phyloP scores from a whole-genome alignment of 1,140 invertebrate genomes.

The Gonatopus flavifemur region DNA sequence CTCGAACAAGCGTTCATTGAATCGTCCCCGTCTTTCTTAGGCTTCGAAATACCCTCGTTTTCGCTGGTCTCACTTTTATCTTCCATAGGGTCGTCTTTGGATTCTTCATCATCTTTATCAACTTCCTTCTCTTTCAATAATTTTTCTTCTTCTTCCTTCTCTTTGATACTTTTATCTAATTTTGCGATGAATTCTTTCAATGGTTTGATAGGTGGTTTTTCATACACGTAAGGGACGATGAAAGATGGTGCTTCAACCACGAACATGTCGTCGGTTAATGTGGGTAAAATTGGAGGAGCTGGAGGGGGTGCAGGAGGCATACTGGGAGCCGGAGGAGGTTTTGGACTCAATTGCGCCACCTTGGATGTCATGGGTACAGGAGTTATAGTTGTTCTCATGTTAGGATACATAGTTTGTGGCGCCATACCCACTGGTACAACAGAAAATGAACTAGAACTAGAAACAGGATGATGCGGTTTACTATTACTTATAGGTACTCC shows the following conservation, averaged over 20 bases:
- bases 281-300: constrained; percentile 66
- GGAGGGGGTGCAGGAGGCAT: constrained; percentile 54
- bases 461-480: constrained; percentile 38
- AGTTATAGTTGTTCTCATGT: constrained; percentile 63
- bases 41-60: constrained; percentile 14
- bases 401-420: constrained; percentile 63
- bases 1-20: constrained; percentile 40
- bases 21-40: constrained; percentile 52
- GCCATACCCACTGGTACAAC: constrained; percentile 59
- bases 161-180: constrained; percentile 66
- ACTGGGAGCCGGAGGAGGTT: constrained; percentile 29
- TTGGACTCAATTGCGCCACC: constrained; percentile 33
- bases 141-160: constrained; percentile 56
- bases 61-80: constrained; percentile 45
- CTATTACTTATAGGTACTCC: constrained; percentile 60
- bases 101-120: constrained; percentile 42
- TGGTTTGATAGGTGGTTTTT: constrained; percentile 78
- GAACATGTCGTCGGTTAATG: constrained; percentile 86
- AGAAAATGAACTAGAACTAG: constrained; percentile 50
- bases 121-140: constrained; percentile 36
- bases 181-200: constrained; percentile 75
- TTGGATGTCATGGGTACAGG: constrained; percentile 58
- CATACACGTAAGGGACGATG: constrained; percentile 90
- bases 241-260: constrained; percentile 89
- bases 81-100: constrained; percentile 36